These are phyloP conservation scores for Griposia aprilina DNA, from an alignment of 2,888 invertebrate genomes.

Conservation along the genomic window DNA sequence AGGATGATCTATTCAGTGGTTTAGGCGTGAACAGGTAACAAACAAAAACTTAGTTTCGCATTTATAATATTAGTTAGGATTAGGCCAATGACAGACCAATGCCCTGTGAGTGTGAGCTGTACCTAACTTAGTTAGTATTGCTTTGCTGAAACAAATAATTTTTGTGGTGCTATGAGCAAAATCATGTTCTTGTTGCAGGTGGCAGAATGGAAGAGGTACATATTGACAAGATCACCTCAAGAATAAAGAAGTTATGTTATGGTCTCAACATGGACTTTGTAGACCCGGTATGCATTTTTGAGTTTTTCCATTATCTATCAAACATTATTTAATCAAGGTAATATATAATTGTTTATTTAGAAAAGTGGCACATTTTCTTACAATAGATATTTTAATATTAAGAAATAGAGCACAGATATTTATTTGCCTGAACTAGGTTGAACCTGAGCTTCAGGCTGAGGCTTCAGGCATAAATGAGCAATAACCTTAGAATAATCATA, in stretches of 20 bases:
- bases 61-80: too few species aligned
- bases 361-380: not conserved
- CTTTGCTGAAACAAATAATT: not conserved
- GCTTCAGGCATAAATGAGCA: too few species aligned
- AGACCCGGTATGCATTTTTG: conserved; percentile 94
- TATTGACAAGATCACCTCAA: conserved; percentile 99
- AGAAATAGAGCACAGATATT: too few species aligned
- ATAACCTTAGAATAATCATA: too few species aligned
- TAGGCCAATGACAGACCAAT: not conserved
- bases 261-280: conserved; percentile 98
- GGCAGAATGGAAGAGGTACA: conserved; percentile 97
- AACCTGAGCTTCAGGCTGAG: too few species aligned
- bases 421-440: too few species aligned
- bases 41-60: too few species aligned
- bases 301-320: not conserved
- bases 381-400: too few species aligned
- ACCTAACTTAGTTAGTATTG: not conserved
- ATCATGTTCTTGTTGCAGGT: conserved; percentile 88
- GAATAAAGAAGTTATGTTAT: conserved; percentile 98
- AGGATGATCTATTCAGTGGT: too few species aligned
- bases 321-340: not conserved
- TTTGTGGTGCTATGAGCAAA: not conserved
- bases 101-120: not conserved
- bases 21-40: too few species aligned
- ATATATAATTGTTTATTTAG: not conserved